Evolutionary conservation across 2,888 invertebrate genomes (phyloP), one percentile per base, ranked within the genome.

Genomic region (Pterostichus niger): DNA sequence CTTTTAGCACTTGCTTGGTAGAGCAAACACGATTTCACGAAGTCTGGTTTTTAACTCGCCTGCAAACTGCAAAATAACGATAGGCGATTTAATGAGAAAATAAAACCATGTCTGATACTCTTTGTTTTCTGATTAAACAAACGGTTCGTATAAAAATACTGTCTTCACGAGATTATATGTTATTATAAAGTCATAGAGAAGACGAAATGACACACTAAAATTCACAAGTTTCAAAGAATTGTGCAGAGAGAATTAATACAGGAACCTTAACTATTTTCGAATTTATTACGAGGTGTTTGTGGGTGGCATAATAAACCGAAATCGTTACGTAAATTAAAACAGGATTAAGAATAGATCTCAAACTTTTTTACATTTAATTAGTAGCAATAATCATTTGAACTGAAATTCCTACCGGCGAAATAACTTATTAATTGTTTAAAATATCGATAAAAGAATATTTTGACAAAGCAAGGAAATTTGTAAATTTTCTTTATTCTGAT

Each of bases 21-120:
- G 75, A 52, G 24, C 75, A 75, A 75, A 75, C 52, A 75, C 44
- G 31, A 52, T 75, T 75, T 75, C 75, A 52, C 52, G n/a, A 49
- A 46, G 15, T 44, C 13, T 75, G 13, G 5, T 40, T 33, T 64
- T 64, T 13, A 33, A 40, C 33, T 40, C 40, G 7, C 24, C 17
- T 64, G 33, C 64, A 40, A 40, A 40, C 64, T 40, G 17, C 64
- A 64, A 64, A 40, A 71, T 40, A 40, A 75, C 52, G 49, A 75
- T 40, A 52, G 13, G 52, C 31, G 52, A 52, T 52, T 75, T 75
- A 75, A 75, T 52, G 75, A 52, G 49, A 75, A 75, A 75, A 75
- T 75, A 75, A 75, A 75, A 52, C 52, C 75, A 54, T 64, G 49
- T 9, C 52, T 52, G 4, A 33, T 75, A 10, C 33, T 64, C 13